Base-by-base conservation (phyloP, 2,888 invertebrate species). In the Heliconius erato region DNA sequence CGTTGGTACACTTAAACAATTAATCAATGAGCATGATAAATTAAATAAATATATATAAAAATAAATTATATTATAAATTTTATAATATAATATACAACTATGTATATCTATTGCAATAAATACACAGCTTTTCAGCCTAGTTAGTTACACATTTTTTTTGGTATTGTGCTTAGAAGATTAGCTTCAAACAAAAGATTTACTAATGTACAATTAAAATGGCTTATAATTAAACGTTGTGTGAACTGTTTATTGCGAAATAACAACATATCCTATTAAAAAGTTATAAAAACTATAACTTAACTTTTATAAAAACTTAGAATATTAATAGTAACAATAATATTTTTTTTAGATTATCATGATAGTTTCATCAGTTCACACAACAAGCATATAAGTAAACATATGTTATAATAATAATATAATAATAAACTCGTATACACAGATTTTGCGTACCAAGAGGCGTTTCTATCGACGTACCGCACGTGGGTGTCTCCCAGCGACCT, bases 391-490 rank as follows among this genome's bases (percentile, higher is more conserved):
- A 40, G 1, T 16, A 28, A 19, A 67, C 19, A 65, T 49, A n/a
- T 26, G 11, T 11, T 19, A 40, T 44, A 26, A 26, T 26, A 44
- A 49, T 14, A 26, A 65, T n/a, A 32, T 65, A 26, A 78, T 65
- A 54, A 78, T 19, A 11, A 26, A 67, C 3, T 67, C 11, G 49
- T 85, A 87, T 88, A 87, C 85, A 84, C 96, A 98, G 98, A 98
- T 94, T 98, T 99, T 94, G 97, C 98, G 93, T 99, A 98, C 95
- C 99, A 99, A 96, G 99, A 99, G 96, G 99, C 99, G 86, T 99
- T 99, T 96, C 97, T 99, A 88, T 99, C 99, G 80, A 99, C 99
- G 84, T 99, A 99, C 95, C 97, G 99, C 88, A 99, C 99, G 84
- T 99, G 99, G 96, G 98, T 99, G 91, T 96, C 98, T 84, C 99